Base-by-base conservation (phyloP, 2,888 invertebrate genomes). In the Allacma fusca region DNA sequence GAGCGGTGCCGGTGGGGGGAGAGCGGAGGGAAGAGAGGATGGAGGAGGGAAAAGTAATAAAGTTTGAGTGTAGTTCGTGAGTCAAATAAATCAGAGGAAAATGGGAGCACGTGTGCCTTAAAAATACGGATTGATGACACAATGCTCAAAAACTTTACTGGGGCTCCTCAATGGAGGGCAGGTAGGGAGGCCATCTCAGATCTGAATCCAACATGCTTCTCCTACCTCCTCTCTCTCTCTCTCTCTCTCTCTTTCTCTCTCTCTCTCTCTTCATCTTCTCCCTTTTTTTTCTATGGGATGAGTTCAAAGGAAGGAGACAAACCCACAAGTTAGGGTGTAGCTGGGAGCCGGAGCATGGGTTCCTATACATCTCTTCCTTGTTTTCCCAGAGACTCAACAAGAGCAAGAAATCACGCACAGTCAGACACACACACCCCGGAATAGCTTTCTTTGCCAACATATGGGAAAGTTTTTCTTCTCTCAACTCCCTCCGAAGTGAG, bases 41-140 rank as follows among this genome's bases (percentile, higher is more conserved):
- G n/a, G n/a, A n/a, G 62, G n/a, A 34, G 62, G 67, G 34, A 44
- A 13, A 59, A 69, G 69, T 68, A 68, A 69, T 67, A 75, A 68
- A 75, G 50, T 69, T 68, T 75, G 68, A 75, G 69, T 75, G 75
- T 50, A 73, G 75, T 75, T 75, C 69, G 74, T 75, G 75, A 75
- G 75, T 65, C 75, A 75, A 75, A 75, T 75, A 75, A 75, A 75
- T 75, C 75, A 75, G 67, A 57, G 34, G 75, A 69, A 75, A 75
- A 75, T 59, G 75, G 75, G 75, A 68, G 69, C 75, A 75, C 68
- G 75, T 68, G 57, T 69, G 57, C 75, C 67, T 68, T 67, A 75
- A 75, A 75, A 75, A 75, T 68, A 69, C 57, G 75, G 68, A 75
- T 75, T 75, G 68, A 75, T 75, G 75, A 69, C 75, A 75, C 75